phyloP scores from a whole-genome alignment of 2,888 invertebrate genomes.

The Zhengitettix transpicula region DNA sequence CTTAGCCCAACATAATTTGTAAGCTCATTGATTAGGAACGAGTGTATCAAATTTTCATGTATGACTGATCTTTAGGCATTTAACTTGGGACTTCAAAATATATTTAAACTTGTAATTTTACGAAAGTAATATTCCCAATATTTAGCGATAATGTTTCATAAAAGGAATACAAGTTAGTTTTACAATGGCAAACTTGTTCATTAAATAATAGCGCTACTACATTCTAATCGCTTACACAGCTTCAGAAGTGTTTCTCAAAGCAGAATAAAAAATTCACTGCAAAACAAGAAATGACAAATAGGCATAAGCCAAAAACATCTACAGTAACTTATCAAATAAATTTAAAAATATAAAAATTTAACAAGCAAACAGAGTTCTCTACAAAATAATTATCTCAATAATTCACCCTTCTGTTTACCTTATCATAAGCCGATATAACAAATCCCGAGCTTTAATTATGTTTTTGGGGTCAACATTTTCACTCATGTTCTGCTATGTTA shows the following conservation, averaged over 20 bases:
- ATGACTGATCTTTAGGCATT: no score
- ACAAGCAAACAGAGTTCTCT: conserved; percentile 1
- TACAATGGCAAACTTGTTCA: no score
- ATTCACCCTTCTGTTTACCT: conserved; percentile 39
- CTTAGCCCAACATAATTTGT: no score
- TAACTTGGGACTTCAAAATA: no score
- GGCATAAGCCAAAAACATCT: neutral
- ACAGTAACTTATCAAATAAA: neutral
- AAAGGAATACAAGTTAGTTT: no score
- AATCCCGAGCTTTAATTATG: conserved; percentile 73
- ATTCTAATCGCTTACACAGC: no score
- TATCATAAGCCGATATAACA: conserved; percentile 79
- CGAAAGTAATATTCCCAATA: no score
- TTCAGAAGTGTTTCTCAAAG: no score
- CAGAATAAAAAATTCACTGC: neutral
- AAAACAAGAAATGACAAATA: neutral
- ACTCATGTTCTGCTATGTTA: neutral
- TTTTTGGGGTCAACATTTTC: conserved; percentile 33
- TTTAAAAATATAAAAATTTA: neutral
- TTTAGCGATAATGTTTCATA: no score
- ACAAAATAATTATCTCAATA: conserved; percentile 7
- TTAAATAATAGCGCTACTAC: no score
- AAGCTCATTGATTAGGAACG: no score
- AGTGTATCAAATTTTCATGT: neutral
- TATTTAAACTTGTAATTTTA: no score